Evolutionary conservation across 2,113 vertebrate genomes (phyloP), one percentile per base, ranked within the genome.

Genomic region (Antigone vipio): DNA sequence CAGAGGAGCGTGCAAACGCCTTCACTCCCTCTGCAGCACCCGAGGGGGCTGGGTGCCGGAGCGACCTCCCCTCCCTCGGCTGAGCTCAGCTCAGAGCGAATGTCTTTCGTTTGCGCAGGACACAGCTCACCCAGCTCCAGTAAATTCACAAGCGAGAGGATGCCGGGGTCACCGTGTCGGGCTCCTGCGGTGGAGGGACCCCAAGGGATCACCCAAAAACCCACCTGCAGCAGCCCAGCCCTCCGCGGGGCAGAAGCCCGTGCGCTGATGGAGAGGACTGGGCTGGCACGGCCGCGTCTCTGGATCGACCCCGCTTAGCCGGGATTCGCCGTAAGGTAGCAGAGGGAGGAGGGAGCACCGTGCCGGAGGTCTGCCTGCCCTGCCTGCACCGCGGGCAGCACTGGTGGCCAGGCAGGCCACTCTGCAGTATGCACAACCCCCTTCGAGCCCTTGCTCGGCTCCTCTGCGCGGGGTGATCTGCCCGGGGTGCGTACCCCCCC

Each of bases 51-150:
- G 42, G 49, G 30, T 14, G 24, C 49, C 5, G 44, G 60, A 49
- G 24, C 3, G 5, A 23, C 30, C 24, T 30, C 71, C 42, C 12
- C 34, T 26, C 14, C 35, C 34, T 38, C 38, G 38, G 38, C 38
- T 38, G 38, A 29, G 45, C 52, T 9, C n/a, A 14, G 23, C 42
- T 72, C 30, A 4, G 22, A 4, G 29, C 12, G 1, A 1, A 9
- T 1, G 9, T 4, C 66, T 23, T 14, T 8, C 3, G 2, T 38
- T 15, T 11, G 20, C n/a, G 2, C 8, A 0, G 13, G 15, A 9
- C 13, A 20, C 53, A 4, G 40, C 45, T n/a, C 80, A 8, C n/a
- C 47, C 40, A 1, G 29, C 40, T 24, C 44, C n/a, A 6, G 38
- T 4, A 22, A 35, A 34, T 9, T 6, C 22, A 14, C 27, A 4